phyloP scores from a whole-genome alignment of 2,797 vertebrate species.

The Eupleurogrammus muticus region DNA sequence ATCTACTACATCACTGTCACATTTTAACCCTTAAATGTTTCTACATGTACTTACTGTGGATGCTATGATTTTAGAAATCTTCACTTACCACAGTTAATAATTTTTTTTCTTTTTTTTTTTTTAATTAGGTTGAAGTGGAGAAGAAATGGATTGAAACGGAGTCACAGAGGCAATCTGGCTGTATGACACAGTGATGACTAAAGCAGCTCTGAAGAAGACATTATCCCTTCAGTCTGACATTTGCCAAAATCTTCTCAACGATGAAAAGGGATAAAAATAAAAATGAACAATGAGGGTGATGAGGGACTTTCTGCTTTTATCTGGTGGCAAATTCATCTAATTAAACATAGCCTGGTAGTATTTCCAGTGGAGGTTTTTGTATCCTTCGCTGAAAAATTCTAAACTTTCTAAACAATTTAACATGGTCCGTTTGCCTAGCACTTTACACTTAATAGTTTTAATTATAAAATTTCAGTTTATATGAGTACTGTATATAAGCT shows the following conservation, averaged over 20 bases:
- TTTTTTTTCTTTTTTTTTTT: constrained; percentile 5
- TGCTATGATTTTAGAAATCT: neutral
- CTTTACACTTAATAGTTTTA: constrained; percentile 80
- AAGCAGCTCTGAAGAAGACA: constrained; percentile 27
- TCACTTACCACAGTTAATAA: constrained; percentile 9
- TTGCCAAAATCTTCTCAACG: constrained; percentile 38
- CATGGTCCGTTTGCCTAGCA: constrained; percentile 74
- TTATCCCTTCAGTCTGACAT: constrained; percentile 30
- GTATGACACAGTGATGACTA: constrained; percentile 88
- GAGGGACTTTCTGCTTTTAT: constrained; percentile 64
- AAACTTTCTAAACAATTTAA: constrained; percentile 60
- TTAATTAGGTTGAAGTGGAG: constrained; percentile 94
- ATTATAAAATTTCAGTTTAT: constrained; percentile 66
- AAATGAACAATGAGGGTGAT: constrained; percentile 29
- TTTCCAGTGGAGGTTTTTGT: constrained; percentile 56
- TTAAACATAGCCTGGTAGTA: constrained; percentile 56
- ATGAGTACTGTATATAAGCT: constrained; percentile 70
- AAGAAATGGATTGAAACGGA: constrained; percentile 94
- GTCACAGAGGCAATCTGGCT: constrained; percentile 87
- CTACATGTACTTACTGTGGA: neutral
- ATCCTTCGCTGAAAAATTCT: constrained; percentile 63
- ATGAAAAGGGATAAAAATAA: constrained; percentile 34
- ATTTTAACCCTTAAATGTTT: too few species aligned
- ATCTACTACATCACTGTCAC: too few species aligned
- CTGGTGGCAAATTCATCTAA: constrained; percentile 55